Conservation (phyloP, 1,140 invertebrate species). For the Geopemphigus sp. region DNA sequence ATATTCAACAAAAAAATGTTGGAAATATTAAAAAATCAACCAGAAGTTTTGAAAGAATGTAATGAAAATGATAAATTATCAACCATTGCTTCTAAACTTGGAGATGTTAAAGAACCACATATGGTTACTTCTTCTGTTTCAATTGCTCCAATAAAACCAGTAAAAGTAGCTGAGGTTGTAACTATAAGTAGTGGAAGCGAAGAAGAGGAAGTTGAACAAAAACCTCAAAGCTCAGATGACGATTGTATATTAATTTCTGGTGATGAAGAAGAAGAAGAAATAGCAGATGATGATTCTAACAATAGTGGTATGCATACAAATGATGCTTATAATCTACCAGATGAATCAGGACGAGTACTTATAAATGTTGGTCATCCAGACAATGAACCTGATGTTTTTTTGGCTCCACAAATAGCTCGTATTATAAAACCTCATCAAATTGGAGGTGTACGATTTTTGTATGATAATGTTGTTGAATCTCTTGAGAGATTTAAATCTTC, state of each 20-base stretch:
- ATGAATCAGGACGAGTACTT: conserved; percentile 86
- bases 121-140: conserved; percentile 59
- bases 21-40: conserved; percentile 56
- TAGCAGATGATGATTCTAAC: conserved; percentile 64
- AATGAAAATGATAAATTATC: conserved; percentile 54
- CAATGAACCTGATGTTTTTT: conserved; percentile 87
- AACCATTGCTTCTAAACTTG: conserved; percentile 51
- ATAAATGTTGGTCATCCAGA: conserved; percentile 95
- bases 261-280: conserved; percentile 60
- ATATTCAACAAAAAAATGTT: conserved; percentile 55
- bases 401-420: conserved; percentile 87
- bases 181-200: conserved; percentile 44
- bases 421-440: conserved; percentile 96
- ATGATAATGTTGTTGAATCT: conserved; percentile 94
- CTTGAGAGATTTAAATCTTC: conserved; percentile 83
- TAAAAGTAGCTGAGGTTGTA: conserved; percentile 48
- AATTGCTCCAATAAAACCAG: conserved; percentile 56
- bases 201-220: conserved; percentile 39
- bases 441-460: conserved; percentile 92
- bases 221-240: conserved; percentile 60
- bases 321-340: conserved; percentile 87
- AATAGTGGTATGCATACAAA: conserved; percentile 80
- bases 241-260: conserved; percentile 76
- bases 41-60: conserved; percentile 55
- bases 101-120: conserved; percentile 48